Conservation (phyloP, 2,113 vertebrate genomes). For the Perccottus glenii region DNA sequence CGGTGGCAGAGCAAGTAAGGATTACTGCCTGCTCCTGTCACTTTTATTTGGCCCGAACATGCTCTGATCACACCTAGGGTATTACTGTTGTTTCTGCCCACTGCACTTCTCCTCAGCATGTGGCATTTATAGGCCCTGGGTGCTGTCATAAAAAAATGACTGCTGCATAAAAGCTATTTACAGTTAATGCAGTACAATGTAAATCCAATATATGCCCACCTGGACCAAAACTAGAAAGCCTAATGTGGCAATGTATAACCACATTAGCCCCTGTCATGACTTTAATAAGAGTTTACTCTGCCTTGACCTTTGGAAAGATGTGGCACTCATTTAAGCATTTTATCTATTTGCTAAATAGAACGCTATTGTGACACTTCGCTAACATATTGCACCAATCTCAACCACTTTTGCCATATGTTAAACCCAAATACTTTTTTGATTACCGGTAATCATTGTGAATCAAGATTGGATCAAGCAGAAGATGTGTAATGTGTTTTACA, state of each 20-base stretch:
- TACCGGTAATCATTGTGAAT: slow-evolving; percentile 19
- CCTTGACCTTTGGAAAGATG: slow-evolving; percentile 43
- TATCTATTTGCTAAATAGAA: no score
- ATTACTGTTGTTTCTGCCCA: slow-evolving; percentile 33
- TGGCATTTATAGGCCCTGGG: slow-evolving; percentile 19
- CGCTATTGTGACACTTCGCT: not conserved
- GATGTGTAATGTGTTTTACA: slow-evolving; percentile 19
- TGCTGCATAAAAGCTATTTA: not conserved
- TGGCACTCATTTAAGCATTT: not conserved
- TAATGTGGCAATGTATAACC: not conserved
- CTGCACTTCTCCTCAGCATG: slow-evolving; percentile 24
- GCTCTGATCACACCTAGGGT: slow-evolving; percentile 58
- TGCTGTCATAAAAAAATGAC: slow-evolving; percentile 29
- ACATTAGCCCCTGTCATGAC: slow-evolving; percentile 23
- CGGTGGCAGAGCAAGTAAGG: slow-evolving; percentile 37
- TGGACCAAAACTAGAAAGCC: no score
- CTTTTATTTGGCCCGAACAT: slow-evolving; percentile 42
- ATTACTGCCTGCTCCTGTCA: slow-evolving; percentile 65
- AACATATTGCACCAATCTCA: not conserved
- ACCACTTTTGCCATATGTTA: not conserved
- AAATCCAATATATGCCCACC: not conserved
- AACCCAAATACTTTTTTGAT: not conserved
- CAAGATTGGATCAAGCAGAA: slow-evolving; percentile 12
- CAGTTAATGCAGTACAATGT: not conserved
- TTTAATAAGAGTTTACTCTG: slow-evolving; percentile 39